Conservation (phyloP, 1,140 invertebrate genomes). For the Drosophila melanogaster region Release_6_plus_ISO1_MT NC_004354.4:18207501-18208000, state of each 20-base stretch:
- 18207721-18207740: too few relatives aligned
- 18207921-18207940: conserved; percentile 46
- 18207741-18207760: not conserved
- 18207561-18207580: too few relatives aligned
- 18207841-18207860: conserved; percentile 26
- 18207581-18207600: too few relatives aligned
- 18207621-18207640: too few relatives aligned
- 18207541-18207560: conserved; percentile 26
- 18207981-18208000: not conserved
- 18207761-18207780: conserved; percentile 12
- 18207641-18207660: too few relatives aligned
- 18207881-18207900: conserved; percentile 32
- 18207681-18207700: too few relatives aligned
- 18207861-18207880: conserved; percentile 57
- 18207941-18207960: conserved; percentile 30
- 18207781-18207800: conserved; percentile 6
- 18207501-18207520: conserved; percentile 34
- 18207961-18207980: conserved; percentile 14
- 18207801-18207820: not conserved
- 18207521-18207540: not conserved
- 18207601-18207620: too few relatives aligned
- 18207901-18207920: not conserved
- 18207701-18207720: too few relatives aligned
- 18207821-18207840: conserved; percentile 14
- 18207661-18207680: too few relatives aligned